These are phyloP conservation scores for Rhopalosiphum nymphaeae DNA, from an alignment of 2,888 invertebrate genomes.

Conservation along the genomic window DNA sequence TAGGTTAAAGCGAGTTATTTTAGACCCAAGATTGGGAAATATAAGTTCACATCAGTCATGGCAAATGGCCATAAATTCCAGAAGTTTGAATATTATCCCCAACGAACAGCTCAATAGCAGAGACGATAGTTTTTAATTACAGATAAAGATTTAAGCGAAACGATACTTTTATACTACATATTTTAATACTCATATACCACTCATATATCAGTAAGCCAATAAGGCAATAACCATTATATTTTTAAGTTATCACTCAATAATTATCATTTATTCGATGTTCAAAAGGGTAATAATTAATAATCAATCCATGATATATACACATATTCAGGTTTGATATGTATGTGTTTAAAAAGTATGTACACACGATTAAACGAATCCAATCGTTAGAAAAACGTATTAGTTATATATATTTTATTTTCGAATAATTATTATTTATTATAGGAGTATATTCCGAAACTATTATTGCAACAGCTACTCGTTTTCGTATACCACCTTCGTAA, in stretches of 20 bases:
- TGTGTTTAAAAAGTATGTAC: not conserved
- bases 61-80: constrained; percentile 62
- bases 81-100: constrained; percentile 39
- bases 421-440: constrained; percentile 9
- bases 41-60: constrained; percentile 54
- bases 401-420: not conserved
- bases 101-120: not conserved
- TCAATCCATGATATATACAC: not conserved
- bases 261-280: not conserved
- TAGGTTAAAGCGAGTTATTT: constrained; percentile 61
- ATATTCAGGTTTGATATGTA: too few species aligned
- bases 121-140: constrained; percentile 7
- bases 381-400: not conserved
- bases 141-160: not conserved
- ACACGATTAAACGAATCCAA: not conserved
- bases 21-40: constrained; percentile 43
- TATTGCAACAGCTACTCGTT: not conserved
- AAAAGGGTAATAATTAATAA: not conserved
- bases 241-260: not conserved
- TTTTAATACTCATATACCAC: not conserved
- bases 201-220: not conserved
- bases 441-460: not conserved
- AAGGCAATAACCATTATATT: not conserved
- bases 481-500: not conserved
- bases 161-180: not conserved